Percentiles rank a stretch among this genome's conserved stretches.
phyloP scores from a whole-genome alignment of 2,888 invertebrate genomes.

The Drosophila algonquin region DNA sequence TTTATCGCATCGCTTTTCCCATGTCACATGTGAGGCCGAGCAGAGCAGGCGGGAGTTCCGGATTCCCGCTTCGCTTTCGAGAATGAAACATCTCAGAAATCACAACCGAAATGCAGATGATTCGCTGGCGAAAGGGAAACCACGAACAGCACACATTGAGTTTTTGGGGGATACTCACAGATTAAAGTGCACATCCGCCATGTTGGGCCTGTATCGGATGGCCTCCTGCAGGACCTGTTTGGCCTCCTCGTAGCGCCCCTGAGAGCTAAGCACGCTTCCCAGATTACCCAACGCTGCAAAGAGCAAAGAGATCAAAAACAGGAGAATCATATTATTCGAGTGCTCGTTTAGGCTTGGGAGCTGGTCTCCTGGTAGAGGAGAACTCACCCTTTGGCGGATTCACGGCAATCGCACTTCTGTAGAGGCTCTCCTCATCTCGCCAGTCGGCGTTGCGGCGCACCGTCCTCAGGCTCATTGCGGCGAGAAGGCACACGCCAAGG shows the following conservation, averaged over 20 bases:
- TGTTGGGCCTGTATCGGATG: slow-evolving; percentile 95
- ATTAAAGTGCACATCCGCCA: slow-evolving; percentile 99
- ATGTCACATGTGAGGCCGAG: slow-evolving; percentile 37
- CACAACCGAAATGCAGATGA: too few relatives aligned
- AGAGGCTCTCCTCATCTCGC: slow-evolving; percentile 96
- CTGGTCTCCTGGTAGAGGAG: background rate
- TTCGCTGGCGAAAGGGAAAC: too few relatives aligned
- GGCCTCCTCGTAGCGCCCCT: slow-evolving; percentile 94
- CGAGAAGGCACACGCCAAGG: slow-evolving; percentile 85
- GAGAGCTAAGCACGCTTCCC: slow-evolving; percentile 96
- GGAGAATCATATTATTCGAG: slow-evolving; percentile 6
- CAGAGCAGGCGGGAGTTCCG: slow-evolving; percentile 24
- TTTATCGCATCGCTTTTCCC: slow-evolving; percentile 58
- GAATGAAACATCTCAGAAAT: background rate
- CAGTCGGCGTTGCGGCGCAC: slow-evolving; percentile 94
- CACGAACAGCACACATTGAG: too few relatives aligned
- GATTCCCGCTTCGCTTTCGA: slow-evolving; percentile 7
- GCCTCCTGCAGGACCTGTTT: slow-evolving; percentile 96
- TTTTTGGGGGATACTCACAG: slow-evolving; percentile 89
- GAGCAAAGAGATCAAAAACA: slow-evolving; percentile 67
- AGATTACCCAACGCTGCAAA: slow-evolving; percentile 96
- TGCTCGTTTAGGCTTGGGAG: background rate
- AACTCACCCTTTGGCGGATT: slow-evolving; percentile 98
- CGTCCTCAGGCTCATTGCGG: slow-evolving; percentile 91
- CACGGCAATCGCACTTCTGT: slow-evolving; percentile 93